Percentiles rank a stretch among this genome's conserved stretches.
phyloP scores from a whole-genome alignment of 2,797 vertebrate species.

The Hapalemur alaotrensis region DNA sequence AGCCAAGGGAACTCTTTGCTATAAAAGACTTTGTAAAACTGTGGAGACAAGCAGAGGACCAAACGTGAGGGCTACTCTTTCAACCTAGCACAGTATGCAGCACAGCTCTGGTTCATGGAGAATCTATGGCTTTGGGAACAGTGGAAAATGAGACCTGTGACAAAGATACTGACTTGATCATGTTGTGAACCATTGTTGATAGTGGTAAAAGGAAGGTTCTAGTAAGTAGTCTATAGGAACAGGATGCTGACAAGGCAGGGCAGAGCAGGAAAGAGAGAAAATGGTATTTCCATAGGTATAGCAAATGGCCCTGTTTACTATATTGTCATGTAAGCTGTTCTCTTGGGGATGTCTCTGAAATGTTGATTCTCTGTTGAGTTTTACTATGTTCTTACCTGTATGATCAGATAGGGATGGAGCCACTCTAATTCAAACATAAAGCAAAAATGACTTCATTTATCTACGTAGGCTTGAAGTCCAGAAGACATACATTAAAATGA shows the following conservation, averaged over 20 bases:
- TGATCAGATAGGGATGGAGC: not conserved
- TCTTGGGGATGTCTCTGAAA: not conserved
- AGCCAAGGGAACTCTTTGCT: not conserved
- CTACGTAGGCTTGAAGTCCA: not conserved
- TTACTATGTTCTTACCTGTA: not conserved
- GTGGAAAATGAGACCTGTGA: not conserved
- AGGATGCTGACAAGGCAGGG: not conserved
- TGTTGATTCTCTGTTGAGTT: not conserved
- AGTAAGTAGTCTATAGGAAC: not conserved
- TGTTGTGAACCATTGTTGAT: not conserved
- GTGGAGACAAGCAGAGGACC: not conserved
- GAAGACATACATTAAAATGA: not conserved
- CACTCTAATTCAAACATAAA: not conserved
- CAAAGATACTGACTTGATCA: not conserved
- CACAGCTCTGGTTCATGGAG: not conserved
- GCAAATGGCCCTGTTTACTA: not conserved
- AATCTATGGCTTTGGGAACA: not conserved
- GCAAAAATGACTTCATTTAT: not conserved
- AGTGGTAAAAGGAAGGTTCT: not conserved
- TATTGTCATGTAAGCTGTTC: not conserved
- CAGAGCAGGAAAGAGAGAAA: not conserved
- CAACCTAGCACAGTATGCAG: not conserved
- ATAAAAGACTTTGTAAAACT: not conserved
- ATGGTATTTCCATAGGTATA: not conserved
- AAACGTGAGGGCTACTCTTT: not conserved